Conservation (phyloP, 2,113 vertebrate species). For the Neotragus moschatus region DNA sequence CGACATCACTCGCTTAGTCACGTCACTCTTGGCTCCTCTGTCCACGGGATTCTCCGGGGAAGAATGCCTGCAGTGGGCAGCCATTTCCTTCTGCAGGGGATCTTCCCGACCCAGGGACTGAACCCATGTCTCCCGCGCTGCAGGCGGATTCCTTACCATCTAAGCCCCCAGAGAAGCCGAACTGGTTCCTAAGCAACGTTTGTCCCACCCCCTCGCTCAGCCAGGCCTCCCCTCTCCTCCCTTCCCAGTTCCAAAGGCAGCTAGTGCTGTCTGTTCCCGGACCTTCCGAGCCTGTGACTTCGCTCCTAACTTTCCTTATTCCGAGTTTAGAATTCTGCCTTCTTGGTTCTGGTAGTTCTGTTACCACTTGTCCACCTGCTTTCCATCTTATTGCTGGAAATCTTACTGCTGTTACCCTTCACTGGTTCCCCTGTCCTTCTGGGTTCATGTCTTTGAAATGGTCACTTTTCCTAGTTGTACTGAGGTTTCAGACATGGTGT, state of each 20-base stretch:
- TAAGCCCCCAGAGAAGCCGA: not conserved
- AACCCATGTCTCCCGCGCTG: not conserved
- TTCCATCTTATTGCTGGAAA: not conserved
- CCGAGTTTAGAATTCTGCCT: not conserved
- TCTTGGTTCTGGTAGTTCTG: not conserved
- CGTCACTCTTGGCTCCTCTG: not conserved
- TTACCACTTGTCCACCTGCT: not conserved
- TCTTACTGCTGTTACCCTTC: not conserved
- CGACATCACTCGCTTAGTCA: not conserved
- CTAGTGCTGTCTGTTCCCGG: not conserved
- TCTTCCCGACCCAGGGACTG: not conserved
- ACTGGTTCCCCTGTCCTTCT: not conserved
- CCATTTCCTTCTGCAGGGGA: not conserved
- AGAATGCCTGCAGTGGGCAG: not conserved
- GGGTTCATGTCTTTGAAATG: not conserved
- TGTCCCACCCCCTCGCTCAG: not conserved
- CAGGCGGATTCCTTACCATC: not conserved
- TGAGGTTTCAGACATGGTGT: not conserved
- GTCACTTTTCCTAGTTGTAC: not conserved
- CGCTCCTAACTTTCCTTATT: not conserved
- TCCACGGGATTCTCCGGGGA: not conserved
- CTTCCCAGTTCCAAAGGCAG: not conserved
- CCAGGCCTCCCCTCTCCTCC: too few relatives aligned
- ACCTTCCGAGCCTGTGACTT: not conserved
- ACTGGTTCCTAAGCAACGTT: not conserved